phyloP scores from a whole-genome alignment of 2,888 invertebrate genomes.

The Drosophila birchii region DNA sequence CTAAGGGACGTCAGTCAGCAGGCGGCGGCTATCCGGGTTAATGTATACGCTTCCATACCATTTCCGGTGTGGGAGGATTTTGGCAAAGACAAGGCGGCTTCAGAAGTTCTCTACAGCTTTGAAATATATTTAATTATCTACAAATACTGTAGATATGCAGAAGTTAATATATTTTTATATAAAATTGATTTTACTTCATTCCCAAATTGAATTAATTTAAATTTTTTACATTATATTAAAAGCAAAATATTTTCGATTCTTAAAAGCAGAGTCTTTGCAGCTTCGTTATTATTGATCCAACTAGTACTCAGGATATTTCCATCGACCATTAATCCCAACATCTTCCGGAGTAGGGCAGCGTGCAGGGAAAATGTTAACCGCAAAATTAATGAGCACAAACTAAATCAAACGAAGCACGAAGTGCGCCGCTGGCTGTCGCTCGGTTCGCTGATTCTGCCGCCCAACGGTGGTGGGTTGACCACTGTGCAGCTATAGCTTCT shows the following conservation, averaged over 20 bases:
- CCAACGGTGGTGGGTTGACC: constrained; percentile 56
- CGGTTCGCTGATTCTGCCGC: constrained; percentile 28
- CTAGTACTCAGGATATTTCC: not conserved
- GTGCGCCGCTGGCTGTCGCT: constrained; percentile 54
- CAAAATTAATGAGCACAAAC: constrained; percentile 79
- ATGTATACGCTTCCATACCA: constrained; percentile 5
- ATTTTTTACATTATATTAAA: not conserved
- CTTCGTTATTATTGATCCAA: not conserved
- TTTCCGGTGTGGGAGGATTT: not conserved
- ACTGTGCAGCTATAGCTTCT: constrained; percentile 16
- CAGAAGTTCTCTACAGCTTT: not conserved
- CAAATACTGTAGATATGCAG: not conserved
- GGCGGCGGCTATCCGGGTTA: constrained; percentile 21
- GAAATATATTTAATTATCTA: not conserved
- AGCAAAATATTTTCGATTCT: not conserved
- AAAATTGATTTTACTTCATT: not conserved
- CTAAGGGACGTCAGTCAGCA: constrained; percentile 54
- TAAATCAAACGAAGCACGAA: constrained; percentile 71
- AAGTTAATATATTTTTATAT: not conserved
- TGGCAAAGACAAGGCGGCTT: not conserved
- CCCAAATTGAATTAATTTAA: not conserved
- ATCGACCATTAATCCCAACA: constrained; percentile 21
- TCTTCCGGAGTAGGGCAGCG: constrained; percentile 33
- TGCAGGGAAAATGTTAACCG: constrained; percentile 54
- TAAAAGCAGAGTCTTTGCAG: not conserved